Conservation (phyloP, 1,140 invertebrate species). For the Pararge aegeria region DNA sequence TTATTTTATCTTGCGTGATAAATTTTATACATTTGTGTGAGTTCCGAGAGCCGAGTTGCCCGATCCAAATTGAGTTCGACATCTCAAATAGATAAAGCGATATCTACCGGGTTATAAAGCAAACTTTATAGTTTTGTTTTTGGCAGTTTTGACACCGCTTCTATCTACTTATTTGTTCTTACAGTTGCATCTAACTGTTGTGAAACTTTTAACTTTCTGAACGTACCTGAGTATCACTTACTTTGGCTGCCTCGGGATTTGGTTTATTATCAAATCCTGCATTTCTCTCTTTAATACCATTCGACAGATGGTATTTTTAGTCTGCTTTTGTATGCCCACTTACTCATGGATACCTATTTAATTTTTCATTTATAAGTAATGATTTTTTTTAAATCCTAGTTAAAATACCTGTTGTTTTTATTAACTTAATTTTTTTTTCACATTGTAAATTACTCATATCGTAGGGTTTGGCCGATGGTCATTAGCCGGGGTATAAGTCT, state of each 20-base stretch:
- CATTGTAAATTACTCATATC: too few species aligned
- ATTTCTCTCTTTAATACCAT: constrained; percentile 23
- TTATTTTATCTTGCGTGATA: neutral
- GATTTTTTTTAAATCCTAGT: too few species aligned
- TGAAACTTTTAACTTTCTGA: constrained; percentile 70
- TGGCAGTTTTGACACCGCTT: constrained; percentile 77
- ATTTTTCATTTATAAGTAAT: neutral
- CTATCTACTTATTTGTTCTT: constrained; percentile 76
- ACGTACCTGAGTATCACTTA: constrained; percentile 63
- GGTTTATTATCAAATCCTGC: constrained; percentile 45
- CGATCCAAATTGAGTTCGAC: constrained; percentile 69
- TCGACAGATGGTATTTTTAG: neutral
- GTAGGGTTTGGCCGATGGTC: too few species aligned
- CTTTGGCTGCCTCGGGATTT: constrained; percentile 41
- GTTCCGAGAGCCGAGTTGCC: constrained; percentile 32
- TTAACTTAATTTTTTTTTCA: too few species aligned
- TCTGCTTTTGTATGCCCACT: neutral
- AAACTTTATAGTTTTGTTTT: constrained; percentile 81
- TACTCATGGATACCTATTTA: neutral
- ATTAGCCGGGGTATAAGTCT: too few species aligned
- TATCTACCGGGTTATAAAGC: constrained; percentile 69
- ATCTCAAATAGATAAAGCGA: constrained; percentile 75
- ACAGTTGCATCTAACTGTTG: constrained; percentile 65
- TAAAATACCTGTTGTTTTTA: too few species aligned
- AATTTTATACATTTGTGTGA: neutral